Evolutionary conservation across 2,113 vertebrate genomes (phyloP).

Genomic region (Colinus virginianus): DNA sequence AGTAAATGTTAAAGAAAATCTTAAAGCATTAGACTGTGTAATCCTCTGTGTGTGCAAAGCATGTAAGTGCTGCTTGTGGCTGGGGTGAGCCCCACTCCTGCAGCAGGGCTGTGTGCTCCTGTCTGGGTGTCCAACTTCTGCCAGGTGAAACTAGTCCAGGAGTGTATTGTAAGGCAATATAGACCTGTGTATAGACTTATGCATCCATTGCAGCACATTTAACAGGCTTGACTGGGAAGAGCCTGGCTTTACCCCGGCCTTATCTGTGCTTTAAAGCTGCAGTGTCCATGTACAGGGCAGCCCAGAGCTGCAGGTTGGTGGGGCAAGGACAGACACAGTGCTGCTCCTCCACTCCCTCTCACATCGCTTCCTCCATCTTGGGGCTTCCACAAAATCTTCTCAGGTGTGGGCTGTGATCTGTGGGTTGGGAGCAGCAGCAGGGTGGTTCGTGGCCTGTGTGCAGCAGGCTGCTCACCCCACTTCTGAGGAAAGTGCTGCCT

Average conservation of each 20-base stretch:
- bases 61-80: neutral
- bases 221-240: neutral
- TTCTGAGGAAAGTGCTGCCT: neutral
- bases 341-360: neutral
- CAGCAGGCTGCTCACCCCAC: neutral
- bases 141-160: neutral
- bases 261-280: neutral
- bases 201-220: neutral
- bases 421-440: neutral
- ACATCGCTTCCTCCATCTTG: neutral
- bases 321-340: fast-evolving
- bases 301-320: neutral
- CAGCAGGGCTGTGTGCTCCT: neutral
- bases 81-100: neutral
- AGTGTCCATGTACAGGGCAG: fast-evolving
- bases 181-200: neutral
- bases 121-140: neutral
- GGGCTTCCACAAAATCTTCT: neutral
- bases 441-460: neutral
- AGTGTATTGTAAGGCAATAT: neutral
- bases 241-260: neutral
- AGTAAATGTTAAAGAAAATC: neutral
- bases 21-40: neutral
- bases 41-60: neutral
- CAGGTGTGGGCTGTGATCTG: neutral